Conservation (phyloP, 2,888 invertebrate species). For the Ophioninae sp. region DNA sequence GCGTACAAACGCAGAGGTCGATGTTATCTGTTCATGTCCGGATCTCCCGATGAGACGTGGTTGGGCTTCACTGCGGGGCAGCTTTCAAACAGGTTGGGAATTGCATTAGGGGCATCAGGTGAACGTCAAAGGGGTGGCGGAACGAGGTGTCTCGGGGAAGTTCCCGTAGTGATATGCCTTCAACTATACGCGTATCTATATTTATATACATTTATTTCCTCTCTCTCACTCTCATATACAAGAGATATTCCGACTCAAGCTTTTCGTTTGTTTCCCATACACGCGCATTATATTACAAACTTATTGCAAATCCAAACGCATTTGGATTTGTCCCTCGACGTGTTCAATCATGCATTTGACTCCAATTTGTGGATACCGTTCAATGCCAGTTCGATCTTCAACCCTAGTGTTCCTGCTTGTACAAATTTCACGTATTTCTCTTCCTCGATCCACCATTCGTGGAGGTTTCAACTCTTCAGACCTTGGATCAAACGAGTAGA, state of each 20-base stretch:
- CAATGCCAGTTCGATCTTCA: not conserved
- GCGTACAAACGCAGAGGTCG: no score
- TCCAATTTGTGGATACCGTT: not conserved
- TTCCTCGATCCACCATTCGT: not conserved
- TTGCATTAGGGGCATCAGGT: conserved; percentile 59
- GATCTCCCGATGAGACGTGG: conserved; percentile 9
- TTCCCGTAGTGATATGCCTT: conserved; percentile 29
- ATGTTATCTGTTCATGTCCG: not conserved
- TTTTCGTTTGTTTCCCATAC: conserved; percentile 43
- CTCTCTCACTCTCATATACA: not conserved
- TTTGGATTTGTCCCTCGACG: conserved; percentile 9
- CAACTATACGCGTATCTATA: conserved; percentile 10
- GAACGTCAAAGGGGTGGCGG: conserved; percentile 58
- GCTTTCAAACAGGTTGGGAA: conserved; percentile 53
- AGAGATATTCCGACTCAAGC: conserved; percentile 15
- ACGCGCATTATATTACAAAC: conserved; percentile 13
- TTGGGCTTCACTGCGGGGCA: conserved; percentile 31
- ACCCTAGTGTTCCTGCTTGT: not conserved
- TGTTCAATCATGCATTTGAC: conserved; percentile 7
- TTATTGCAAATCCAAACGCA: conserved; percentile 24
- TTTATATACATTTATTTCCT: not conserved
- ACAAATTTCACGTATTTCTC: no score
- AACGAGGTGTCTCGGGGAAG: conserved; percentile 51
- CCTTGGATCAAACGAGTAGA: no score
- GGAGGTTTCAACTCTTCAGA: no score